Evolutionary conservation across 2,113 vertebrate genomes (phyloP).

Genomic region (Sterna hirundo): DNA sequence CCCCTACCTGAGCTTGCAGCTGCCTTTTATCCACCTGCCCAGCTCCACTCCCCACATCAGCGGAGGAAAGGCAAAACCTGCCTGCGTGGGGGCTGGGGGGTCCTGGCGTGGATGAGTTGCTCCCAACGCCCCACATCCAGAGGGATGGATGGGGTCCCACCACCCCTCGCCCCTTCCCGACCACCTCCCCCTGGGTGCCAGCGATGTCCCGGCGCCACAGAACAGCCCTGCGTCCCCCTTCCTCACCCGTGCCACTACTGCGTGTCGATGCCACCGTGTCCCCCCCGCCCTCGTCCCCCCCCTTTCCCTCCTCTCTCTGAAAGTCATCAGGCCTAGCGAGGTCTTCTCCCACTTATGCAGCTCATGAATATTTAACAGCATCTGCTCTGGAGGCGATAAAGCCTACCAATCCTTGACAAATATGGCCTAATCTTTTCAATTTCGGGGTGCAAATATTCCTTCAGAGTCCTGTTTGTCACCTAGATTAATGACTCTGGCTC

Average conservation of each 20-base stretch:
- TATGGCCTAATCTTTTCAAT: slow-evolving; percentile 99
- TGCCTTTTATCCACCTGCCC: background rate
- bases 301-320: slow-evolving; percentile 67
- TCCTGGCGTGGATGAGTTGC: accelerated
- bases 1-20: background rate
- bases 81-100: accelerated
- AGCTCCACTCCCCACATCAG: accelerated
- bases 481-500: slow-evolving; percentile 97
- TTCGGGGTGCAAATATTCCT: slow-evolving; percentile 99
- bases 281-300: background rate
- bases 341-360: slow-evolving; percentile 84
- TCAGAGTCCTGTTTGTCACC: slow-evolving; percentile 99
- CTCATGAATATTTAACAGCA: slow-evolving; percentile 99
- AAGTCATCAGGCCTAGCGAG: slow-evolving; percentile 79
- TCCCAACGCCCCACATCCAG: accelerated
- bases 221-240: slow-evolving; percentile 52
- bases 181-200: background rate
- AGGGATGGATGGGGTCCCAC: background rate
- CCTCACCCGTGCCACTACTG: background rate
- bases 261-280: background rate
- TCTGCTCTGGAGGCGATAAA: slow-evolving; percentile 90
- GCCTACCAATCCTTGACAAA: slow-evolving; percentile 99
- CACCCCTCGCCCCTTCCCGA: background rate
- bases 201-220: background rate
- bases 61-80: background rate